These are phyloP conservation scores for Coilia nasus DNA, from an alignment of 2,797 vertebrate genomes.

Conservation along the genomic window DNA sequence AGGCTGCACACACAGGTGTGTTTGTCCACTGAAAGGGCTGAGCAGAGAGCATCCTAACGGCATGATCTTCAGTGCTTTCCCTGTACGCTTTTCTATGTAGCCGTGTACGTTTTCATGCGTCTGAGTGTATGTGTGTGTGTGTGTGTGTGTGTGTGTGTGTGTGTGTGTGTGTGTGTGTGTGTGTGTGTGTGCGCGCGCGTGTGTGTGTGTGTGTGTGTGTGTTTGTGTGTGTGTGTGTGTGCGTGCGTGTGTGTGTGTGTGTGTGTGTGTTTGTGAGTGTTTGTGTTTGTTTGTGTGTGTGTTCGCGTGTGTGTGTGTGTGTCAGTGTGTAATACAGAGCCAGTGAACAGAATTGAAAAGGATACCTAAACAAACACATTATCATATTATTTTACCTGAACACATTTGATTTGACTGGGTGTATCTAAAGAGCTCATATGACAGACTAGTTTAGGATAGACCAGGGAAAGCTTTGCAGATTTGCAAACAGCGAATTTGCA, in stretches of 20 bases:
- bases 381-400: not conserved
- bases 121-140: too few species aligned
- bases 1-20: constrained; percentile 72
- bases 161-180: not conserved
- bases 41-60: not conserved
- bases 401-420: not conserved
- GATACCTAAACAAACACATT: not conserved
- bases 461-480: not conserved
- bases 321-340: not conserved
- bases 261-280: too few species aligned
- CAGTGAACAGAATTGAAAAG: not conserved
- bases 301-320: not conserved
- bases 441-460: not conserved
- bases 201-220: not conserved
- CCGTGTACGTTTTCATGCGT: too few species aligned
- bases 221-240: not conserved
- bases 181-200: not conserved
- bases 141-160: not conserved
- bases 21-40: constrained; percentile 56
- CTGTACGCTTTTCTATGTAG: too few species aligned
- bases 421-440: not conserved
- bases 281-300: not conserved
- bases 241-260: not conserved
- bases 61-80: not conserved
- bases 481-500: not conserved